phyloP scores from a whole-genome alignment of 2,888 invertebrate genomes.

The Trichogramma evanescens region DNA sequence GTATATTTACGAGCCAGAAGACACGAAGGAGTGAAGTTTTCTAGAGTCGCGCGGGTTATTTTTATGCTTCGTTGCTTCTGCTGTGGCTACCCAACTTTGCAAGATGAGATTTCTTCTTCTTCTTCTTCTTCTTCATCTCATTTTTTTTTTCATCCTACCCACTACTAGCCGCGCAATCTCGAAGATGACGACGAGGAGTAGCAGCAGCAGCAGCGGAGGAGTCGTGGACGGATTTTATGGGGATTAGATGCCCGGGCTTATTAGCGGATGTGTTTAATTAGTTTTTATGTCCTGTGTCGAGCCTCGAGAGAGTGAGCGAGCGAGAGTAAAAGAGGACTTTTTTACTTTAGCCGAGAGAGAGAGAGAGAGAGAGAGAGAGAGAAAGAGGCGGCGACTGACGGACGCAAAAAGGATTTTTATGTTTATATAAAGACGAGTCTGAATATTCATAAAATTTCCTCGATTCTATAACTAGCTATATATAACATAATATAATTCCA shows the following conservation, averaged over 20 bases:
- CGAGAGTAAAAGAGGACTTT: background rate
- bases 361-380: slow-evolving; percentile 24
- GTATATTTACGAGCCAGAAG: slow-evolving; percentile 19
- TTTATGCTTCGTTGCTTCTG: background rate
- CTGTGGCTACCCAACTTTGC: too few species aligned
- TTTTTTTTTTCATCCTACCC: too few species aligned
- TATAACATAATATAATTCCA: too few species aligned
- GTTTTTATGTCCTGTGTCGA: slow-evolving; percentile 11
- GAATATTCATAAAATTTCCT: too few species aligned
- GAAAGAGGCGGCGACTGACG: slow-evolving; percentile 18
- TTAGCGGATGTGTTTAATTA: slow-evolving; percentile 16
- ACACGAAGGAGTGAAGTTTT: background rate
- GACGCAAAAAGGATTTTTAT: too few species aligned
- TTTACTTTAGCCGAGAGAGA: slow-evolving; percentile 19
- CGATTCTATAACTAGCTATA: too few species aligned
- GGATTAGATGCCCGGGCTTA: slow-evolving; percentile 6
- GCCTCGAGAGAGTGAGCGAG: background rate
- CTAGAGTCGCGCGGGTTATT: background rate
- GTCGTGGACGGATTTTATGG: too few species aligned
- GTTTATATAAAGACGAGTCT: too few species aligned
- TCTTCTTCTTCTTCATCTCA: background rate
- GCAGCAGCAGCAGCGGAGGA: too few species aligned
- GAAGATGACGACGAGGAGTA: too few species aligned
- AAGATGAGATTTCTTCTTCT: background rate
- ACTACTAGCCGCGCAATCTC: too few species aligned